Evolutionary conservation across 1,140 invertebrate genomes (phyloP).

Genomic region (Prorops nasuta): DNA sequence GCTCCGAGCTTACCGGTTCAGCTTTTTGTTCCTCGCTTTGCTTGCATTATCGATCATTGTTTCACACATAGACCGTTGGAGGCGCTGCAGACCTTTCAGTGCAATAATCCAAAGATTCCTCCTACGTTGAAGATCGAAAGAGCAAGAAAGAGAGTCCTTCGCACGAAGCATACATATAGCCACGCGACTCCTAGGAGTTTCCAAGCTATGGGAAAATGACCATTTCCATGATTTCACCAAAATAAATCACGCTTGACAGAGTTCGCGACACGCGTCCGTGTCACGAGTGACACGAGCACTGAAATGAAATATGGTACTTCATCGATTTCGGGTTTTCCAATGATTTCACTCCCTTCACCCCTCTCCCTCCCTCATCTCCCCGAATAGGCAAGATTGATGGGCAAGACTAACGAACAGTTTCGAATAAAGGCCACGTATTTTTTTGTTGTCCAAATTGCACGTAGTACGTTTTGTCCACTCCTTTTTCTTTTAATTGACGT

Average conservation of each 20-base stretch:
- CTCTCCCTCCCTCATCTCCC: background rate
- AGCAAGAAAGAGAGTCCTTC: background rate
- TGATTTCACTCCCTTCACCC: slow-evolving; percentile 5
- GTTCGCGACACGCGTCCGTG: background rate
- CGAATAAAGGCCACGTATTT: too few species aligned
- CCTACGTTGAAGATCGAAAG: background rate
- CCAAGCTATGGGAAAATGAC: background rate
- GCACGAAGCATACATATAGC: background rate
- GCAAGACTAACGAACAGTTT: slow-evolving; percentile 5
- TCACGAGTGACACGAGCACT: slow-evolving; percentile 8
- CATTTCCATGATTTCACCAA: slow-evolving; percentile 5
- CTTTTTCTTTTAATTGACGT: too few species aligned
- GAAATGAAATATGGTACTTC: slow-evolving; percentile 24
- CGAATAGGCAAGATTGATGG: background rate
- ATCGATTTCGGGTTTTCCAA: slow-evolving; percentile 13
- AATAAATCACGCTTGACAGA: slow-evolving; percentile 21
- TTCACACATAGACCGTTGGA: too few species aligned
- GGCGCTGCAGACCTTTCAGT: too few species aligned
- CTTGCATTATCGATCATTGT: too few species aligned
- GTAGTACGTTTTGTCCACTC: too few species aligned
- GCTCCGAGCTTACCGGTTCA: too few species aligned
- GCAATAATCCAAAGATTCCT: too few species aligned
- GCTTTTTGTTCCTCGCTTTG: too few species aligned
- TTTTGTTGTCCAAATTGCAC: too few species aligned
- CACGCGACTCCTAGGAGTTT: background rate